Evolutionary conservation across 2,888 invertebrate species (phyloP).

Genomic region (Drosophila barbarae): DNA sequence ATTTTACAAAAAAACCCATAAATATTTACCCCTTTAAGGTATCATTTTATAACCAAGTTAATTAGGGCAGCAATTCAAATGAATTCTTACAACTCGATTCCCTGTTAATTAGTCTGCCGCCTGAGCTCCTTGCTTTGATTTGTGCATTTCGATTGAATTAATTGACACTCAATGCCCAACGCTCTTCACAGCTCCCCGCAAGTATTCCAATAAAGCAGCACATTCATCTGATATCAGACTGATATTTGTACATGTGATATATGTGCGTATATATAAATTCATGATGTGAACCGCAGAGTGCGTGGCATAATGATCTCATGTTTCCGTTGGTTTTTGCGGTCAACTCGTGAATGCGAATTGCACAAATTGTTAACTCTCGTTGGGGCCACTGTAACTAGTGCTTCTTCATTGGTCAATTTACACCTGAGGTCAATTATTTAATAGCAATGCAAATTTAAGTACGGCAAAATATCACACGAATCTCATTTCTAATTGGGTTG

Average conservation of each 20-base stretch:
- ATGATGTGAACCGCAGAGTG: constrained; percentile 50
- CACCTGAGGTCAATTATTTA: background rate
- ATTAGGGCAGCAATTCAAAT: background rate
- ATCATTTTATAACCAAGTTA: background rate
- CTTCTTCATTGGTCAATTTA: constrained; percentile 10
- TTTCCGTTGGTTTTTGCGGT: constrained; percentile 53
- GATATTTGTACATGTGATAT: background rate
- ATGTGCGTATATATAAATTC: background rate
- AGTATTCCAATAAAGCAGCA: constrained; percentile 15
- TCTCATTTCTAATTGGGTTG: too few relatives aligned
- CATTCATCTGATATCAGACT: constrained; percentile 17
- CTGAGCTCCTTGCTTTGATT: background rate
- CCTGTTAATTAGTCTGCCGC: constrained; percentile 1
- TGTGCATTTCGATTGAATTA: constrained; percentile 19
- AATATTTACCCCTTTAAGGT: background rate
- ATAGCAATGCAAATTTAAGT: too few relatives aligned
- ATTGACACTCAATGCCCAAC: constrained; percentile 13
- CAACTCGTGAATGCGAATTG: constrained; percentile 36
- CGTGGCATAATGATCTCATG: constrained; percentile 59
- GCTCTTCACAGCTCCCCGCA: constrained; percentile 9
- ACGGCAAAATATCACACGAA: background rate
- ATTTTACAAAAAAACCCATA: background rate
- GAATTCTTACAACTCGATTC: background rate
- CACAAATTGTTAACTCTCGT: constrained; percentile 34
- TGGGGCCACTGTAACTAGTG: constrained; percentile 17